Evolutionary conservation across 2,797 vertebrate species (phyloP).

Genomic region (Poeciliopsis gracilis): DNA sequence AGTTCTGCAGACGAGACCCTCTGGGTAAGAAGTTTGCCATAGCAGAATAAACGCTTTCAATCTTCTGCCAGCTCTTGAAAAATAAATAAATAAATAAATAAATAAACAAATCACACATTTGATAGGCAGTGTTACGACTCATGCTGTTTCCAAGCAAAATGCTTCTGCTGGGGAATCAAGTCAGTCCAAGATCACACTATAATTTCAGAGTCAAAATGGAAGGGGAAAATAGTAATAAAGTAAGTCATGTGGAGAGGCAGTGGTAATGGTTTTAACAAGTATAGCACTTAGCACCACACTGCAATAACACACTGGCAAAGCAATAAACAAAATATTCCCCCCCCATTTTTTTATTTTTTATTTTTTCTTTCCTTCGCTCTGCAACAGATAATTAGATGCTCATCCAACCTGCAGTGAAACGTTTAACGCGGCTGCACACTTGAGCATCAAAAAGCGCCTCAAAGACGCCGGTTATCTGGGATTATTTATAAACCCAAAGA

Average conservation of each 20-base stretch:
- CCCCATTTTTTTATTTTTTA: slow-evolving; percentile 11
- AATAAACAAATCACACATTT: slow-evolving; percentile 27
- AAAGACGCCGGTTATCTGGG: background rate
- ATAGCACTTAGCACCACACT: slow-evolving; percentile 34
- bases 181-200: slow-evolving; percentile 11
- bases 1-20: slow-evolving; percentile 54
- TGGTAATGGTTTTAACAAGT: slow-evolving; percentile 55
- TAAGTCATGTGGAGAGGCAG: slow-evolving; percentile 18
- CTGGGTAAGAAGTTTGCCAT: slow-evolving; percentile 39
- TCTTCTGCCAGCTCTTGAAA: slow-evolving; percentile 23
- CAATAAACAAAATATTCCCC: slow-evolving; percentile 48
- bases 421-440: slow-evolving; percentile 13
- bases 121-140: slow-evolving; percentile 3
- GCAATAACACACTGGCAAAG: slow-evolving; percentile 42
- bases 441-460: slow-evolving; percentile 4
- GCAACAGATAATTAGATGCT: slow-evolving; percentile 40
- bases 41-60: slow-evolving; percentile 40
- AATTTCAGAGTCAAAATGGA: slow-evolving; percentile 31
- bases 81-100: slow-evolving; percentile 4
- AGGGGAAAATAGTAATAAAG: slow-evolving; percentile 17
- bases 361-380: slow-evolving; percentile 40
- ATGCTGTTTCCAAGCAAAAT: slow-evolving; percentile 14
- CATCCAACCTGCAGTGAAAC: slow-evolving; percentile 25
- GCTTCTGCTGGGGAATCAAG: slow-evolving; percentile 12
- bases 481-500: slow-evolving; percentile 23